These are phyloP conservation scores for Uromys caudimaculatus DNA, from an alignment of 2,797 vertebrate genomes.

Conservation along the genomic window DNA sequence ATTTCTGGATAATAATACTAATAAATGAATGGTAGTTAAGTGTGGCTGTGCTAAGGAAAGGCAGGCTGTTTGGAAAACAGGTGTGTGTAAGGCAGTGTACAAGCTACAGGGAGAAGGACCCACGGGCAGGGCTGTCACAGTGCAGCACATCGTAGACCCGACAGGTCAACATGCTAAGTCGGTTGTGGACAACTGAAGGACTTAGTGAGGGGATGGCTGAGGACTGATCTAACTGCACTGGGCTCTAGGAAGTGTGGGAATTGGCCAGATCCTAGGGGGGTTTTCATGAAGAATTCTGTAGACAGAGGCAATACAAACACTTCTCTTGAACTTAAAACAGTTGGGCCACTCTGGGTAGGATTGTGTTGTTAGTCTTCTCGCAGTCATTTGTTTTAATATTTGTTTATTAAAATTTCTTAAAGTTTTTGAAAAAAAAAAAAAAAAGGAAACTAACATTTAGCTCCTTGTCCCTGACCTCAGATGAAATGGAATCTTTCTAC, in stretches of 20 bases:
- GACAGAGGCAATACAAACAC: not conserved
- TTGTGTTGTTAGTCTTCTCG: constrained; percentile 45
- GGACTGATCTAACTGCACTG: not conserved
- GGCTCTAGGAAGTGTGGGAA: not conserved
- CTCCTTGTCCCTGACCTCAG: not conserved
- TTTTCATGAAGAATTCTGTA: not conserved
- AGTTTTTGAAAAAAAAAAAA: not conserved
- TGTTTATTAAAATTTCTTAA: not conserved
- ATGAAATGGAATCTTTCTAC: not conserved
- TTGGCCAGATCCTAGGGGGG: not conserved
- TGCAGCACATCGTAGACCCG: not conserved
- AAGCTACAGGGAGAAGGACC: not conserved
- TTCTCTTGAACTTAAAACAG: not conserved
- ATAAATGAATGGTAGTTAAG: not conserved
- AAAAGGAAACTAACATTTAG: not conserved
- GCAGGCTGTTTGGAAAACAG: not conserved
- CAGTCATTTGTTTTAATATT: constrained; percentile 18
- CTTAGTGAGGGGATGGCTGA: not conserved
- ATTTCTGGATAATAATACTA: not conserved
- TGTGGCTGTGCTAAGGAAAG: not conserved
- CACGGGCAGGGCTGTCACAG: not conserved
- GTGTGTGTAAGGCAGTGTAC: not conserved
- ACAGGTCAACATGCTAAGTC: not conserved
- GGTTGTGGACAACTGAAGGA: not conserved
- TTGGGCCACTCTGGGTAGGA: not conserved